Base-by-base conservation (phyloP, 2,888 invertebrate genomes). In the Eupithecia inturbata region DNA sequence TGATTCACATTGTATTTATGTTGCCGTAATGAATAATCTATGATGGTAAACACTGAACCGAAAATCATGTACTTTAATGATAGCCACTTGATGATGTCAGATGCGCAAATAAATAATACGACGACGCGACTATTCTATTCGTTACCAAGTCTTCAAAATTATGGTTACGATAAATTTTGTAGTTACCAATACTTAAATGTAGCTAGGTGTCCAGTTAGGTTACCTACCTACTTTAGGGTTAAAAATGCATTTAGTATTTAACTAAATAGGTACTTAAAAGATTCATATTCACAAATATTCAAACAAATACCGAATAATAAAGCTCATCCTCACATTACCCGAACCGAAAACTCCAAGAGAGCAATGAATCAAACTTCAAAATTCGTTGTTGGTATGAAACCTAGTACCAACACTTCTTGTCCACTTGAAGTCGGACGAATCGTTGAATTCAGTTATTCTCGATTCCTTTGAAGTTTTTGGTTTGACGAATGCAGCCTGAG, bases 131-230 rank as follows among this genome's bases (percentile, higher is more conserved):
- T 22, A 7, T 53, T 53, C 49, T 53, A n/a, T 22, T 53, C 49
- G 49, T 49, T n/a, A 49, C 49, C n/a, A 49, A 49, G 19, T 49
- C 49, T 9, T 53, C n/a, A 53, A n/a, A 22, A 49, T 49, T 0
- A 10, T 10, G n/a, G 7, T 49, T 6, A 7, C n/a, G 45, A 45
- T 45, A 45, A 31, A 10, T 64, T 64, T 64, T n/a, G 12, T 64
- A 36, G 45, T 64, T 67, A 49, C 45, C 45, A 33, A 57, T 68
- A 53, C 10, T n/a, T 53, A 68, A 64, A 66, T 60, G 53, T 63
- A 67, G 60, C 39, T 73, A 72, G 45, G 63, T 71, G 69, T 70
- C 70, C 68, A 62, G 22, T 45, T 39, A 66, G 39, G 19, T 31
- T 62, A 16, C 19, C 39, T 39, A 39, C 12, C 39, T 39, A 39